Evolutionary conservation across 2,113 vertebrate species (phyloP), one percentile per base, ranked within the genome.

Genomic region (Poeciliopsis prolifica): DNA sequence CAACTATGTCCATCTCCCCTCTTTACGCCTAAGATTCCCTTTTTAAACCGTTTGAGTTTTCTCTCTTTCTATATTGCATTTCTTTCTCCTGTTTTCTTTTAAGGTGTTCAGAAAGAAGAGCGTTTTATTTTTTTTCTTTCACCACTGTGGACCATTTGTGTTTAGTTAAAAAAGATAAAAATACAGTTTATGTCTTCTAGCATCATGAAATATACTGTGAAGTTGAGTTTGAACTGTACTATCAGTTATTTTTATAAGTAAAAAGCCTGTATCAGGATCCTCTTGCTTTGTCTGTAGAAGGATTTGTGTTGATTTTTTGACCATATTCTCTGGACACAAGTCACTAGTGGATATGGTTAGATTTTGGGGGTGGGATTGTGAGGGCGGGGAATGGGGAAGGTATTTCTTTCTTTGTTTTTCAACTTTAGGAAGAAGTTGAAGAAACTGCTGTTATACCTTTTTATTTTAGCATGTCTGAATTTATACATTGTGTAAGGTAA

Each of bases 401-500:
- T 63, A 77, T 6, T 58, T 17, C 89, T 91, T 94, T 95, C 89
- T 91, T 94, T 95, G 95, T 81, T 92, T 91, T 95, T 95, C 95
- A 94, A 95, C 93, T 80, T 78, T 33, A 77, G 72, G 79, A 73
- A 78, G 76, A 90, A 61, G 82, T 85, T 83, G 81, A 42, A n/a
- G 81, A 91, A 85, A 91, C 73, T 82, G 80, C 89, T 91, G 88
- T 92, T 88, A 83, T 88, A 87, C 80, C 75, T 94, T 95, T 94
- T 95, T 94, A 93, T 95, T 96, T 97, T 94, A 96, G 97, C 98
- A 98, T 99, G 97, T 97, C 82, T 95, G 95, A 95, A 96, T 96
- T 97, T 97, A 94, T 97, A 97, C 95, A 96, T 89, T 94, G 91
- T 94, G 92, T 85, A 88, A 91, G 89, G 92, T 93, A 89, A 93